These are phyloP conservation scores for Chrysolina oricalcia DNA, from an alignment of 2,888 invertebrate genomes.

Conservation along the genomic window DNA sequence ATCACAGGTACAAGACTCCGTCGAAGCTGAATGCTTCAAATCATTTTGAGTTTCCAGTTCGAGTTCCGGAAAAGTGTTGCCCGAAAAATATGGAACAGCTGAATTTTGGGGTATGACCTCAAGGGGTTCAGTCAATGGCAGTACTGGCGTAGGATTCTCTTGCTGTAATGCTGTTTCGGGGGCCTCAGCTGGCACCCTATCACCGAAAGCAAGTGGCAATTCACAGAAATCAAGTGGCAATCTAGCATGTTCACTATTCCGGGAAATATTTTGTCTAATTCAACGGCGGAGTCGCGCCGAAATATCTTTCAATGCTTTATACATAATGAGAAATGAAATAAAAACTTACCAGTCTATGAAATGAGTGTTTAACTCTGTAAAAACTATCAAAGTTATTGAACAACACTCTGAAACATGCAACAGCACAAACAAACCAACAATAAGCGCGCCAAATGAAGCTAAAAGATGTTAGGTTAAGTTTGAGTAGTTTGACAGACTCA, in stretches of 20 bases:
- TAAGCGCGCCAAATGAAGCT: neutral
- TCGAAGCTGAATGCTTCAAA: neutral
- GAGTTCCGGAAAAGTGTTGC: neutral
- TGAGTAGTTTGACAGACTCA: neutral
- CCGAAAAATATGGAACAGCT: neutral
- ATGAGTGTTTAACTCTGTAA: neutral
- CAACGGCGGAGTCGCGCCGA: neutral
- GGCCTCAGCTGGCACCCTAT: neutral
- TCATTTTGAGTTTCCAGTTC: neutral
- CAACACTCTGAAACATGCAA: neutral
- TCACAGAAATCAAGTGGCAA: neutral
- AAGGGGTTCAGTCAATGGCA: neutral
- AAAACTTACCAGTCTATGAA: neutral
- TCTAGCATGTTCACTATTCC: neutral
- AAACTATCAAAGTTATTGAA: neutral
- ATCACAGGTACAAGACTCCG: neutral
- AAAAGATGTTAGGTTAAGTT: neutral
- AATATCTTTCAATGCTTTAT: slow-evolving; percentile 6
- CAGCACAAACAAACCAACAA: neutral
- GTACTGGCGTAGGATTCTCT: neutral
- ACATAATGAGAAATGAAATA: neutral
- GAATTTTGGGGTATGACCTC: neutral
- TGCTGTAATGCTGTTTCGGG: neutral
- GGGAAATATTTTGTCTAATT: neutral
- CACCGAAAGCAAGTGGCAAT: neutral